A percentile compares a stretch with the other conserved stretches of the same genome.
Evolutionary conservation across 1,140 invertebrate species (phyloP).

Genomic region (Cydia splendana): DNA sequence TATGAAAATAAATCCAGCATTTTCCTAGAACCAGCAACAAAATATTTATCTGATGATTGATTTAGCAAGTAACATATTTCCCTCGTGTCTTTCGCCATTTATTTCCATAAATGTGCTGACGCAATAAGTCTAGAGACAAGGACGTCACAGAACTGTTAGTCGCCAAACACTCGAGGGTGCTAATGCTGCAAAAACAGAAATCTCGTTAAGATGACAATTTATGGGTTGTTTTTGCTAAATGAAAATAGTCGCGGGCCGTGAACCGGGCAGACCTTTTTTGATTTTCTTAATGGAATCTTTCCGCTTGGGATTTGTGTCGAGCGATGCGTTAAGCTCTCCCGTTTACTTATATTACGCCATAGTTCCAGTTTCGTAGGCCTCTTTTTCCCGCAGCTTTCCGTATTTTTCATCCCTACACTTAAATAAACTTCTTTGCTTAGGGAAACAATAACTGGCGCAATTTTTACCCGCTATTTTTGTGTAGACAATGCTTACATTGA

Average conservation of each 20-base stretch:
- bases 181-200: slow-evolving; percentile 76
- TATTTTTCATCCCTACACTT: neutral
- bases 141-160: slow-evolving; percentile 54
- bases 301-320: slow-evolving; percentile 73
- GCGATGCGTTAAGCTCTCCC: slow-evolving; percentile 67
- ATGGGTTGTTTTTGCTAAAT: slow-evolving; percentile 80
- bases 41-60: slow-evolving; percentile 24
- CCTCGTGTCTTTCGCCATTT: neutral
- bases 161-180: slow-evolving; percentile 61
- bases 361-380: slow-evolving; percentile 50
- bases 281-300: slow-evolving; percentile 80
- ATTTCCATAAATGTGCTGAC: slow-evolving; percentile 38
- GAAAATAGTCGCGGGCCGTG: slow-evolving; percentile 75
- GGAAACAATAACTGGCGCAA: slow-evolving; percentile 43
- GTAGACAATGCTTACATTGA: slow-evolving; percentile 49
- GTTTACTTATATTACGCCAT: slow-evolving; percentile 56
- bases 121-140: slow-evolving; percentile 39
- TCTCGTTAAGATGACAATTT: slow-evolving; percentile 80
- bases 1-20: slow-evolving; percentile 27
- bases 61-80: neutral
- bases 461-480: slow-evolving; percentile 47
- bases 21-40: slow-evolving; percentile 10
- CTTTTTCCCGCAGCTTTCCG: slow-evolving; percentile 36
- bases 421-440: slow-evolving; percentile 28
- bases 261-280: slow-evolving; percentile 78